These are phyloP conservation scores for Leptopilina boulardi DNA, from an alignment of 1,140 invertebrate species.

Conservation along the genomic window DNA sequence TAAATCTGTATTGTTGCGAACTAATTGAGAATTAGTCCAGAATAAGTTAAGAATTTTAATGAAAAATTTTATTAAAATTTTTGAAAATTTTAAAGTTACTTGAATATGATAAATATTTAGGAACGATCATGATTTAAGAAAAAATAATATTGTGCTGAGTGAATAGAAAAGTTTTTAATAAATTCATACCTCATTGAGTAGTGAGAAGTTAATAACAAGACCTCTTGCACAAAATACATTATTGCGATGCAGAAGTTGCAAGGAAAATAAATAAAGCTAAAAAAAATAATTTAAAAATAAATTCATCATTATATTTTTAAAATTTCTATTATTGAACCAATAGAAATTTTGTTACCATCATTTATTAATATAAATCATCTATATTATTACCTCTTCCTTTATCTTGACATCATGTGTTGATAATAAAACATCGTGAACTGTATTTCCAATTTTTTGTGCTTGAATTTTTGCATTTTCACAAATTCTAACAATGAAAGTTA, in stretches of 20 bases:
- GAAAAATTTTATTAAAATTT: too few species aligned
- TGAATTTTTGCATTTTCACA: constrained; percentile 64
- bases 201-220: constrained; percentile 52
- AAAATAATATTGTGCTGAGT: too few species aligned
- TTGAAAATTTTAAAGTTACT: too few species aligned
- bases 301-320: too few species aligned
- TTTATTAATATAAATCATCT: constrained; percentile 28
- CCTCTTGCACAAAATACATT: constrained; percentile 60
- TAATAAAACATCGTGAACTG: constrained; percentile 62
- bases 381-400: constrained; percentile 64
- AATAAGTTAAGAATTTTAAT: too few species aligned
- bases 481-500: constrained; percentile 57
- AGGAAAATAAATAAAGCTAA: constrained; percentile 62
- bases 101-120: too few species aligned
- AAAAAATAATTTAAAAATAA: constrained; percentile 41
- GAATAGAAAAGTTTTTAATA: not conserved
- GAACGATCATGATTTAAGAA: too few species aligned
- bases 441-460: constrained; percentile 54
- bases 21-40: too few species aligned
- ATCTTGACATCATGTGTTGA: constrained; percentile 58
- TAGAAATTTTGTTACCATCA: not conserved
- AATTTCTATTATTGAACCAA: too few species aligned
- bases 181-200: constrained; percentile 57
- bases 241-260: constrained; percentile 64
- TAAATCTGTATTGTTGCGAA: too few species aligned